Evolutionary conservation across 2,797 vertebrate species (phyloP), one percentile per base, ranked within the genome.

Genomic region (Sebastolobus altivelis): DNA sequence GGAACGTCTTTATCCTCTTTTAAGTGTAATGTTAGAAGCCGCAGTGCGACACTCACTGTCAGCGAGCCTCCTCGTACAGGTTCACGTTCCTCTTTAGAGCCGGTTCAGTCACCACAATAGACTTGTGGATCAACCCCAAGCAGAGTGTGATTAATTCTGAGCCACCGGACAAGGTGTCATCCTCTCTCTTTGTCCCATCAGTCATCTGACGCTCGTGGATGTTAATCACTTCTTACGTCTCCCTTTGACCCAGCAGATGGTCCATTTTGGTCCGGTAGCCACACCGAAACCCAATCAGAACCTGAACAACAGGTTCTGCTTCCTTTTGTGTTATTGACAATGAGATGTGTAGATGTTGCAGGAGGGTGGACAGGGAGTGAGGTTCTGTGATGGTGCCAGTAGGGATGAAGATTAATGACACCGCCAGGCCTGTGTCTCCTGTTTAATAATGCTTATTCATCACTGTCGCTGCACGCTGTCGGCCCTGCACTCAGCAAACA

Each of bases 41-140:
- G 79, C 90, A 90, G 79, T 89, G 90, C 88, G 84, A 78, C 91
- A 85, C 38, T 87, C 84, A 18, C 74, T 79, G 69, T 81, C 88
- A 96, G 95, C 76, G 95, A 96, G 91, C 96, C 95, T 4, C 92
- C 95, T 76, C 95, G 93, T 81, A 93, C 95, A 1, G 83, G 95
- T 25, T 95, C 95, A 85, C 95, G 94, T 90, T 96, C 96, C 82
- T 95, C 95, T 18, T 96, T 25, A 10, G 96, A 96, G 96, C 95
- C 49, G 16, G 35, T 78, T 80, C 75, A 63, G 69, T 72, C 54
- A 3, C 79, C 40, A 29, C 82, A 72, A 86, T 61, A 77, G 88
- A 84, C 82, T 63, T 14, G 68, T 80, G 80, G 78, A 86, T 90
- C 86, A 83, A 79, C 75, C 73, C 37, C 59, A 20, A 88, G 79